Conservation (phyloP, 2,797 vertebrate species). For the Podarcis lilfordi region DNA sequence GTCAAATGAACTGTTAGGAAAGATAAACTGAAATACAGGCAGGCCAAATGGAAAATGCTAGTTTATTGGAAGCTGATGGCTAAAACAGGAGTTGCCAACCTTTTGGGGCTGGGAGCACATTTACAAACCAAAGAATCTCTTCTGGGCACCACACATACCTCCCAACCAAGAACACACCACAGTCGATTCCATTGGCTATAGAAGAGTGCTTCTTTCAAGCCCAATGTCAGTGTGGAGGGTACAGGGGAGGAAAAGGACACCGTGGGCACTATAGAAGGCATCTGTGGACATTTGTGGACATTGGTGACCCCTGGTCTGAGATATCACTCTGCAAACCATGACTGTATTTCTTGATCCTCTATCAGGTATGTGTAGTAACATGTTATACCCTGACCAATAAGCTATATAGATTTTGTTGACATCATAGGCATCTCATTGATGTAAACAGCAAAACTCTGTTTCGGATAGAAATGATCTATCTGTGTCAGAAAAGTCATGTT, state of each 20-base stretch:
- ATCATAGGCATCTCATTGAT: background rate
- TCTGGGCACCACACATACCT: too few species aligned
- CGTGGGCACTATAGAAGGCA: too few species aligned
- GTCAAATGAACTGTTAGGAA: slow-evolving; percentile 27
- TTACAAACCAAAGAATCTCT: too few species aligned
- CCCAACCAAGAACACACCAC: too few species aligned
- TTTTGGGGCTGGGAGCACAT: too few species aligned
- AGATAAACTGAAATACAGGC: slow-evolving; percentile 18
- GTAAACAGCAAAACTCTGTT: background rate
- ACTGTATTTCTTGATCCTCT: background rate
- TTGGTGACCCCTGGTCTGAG: background rate
- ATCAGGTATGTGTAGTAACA: background rate
- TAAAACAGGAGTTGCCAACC: too few species aligned
- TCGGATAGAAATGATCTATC: background rate
- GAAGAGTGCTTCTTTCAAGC: too few species aligned
- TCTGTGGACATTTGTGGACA: too few species aligned
- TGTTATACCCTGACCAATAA: background rate
- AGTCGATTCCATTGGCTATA: too few species aligned
- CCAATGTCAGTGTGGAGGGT: too few species aligned
- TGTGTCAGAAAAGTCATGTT: background rate
- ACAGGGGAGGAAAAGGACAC: too few species aligned
- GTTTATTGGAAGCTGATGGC: background rate
- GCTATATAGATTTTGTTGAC: background rate
- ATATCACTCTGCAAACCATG: background rate
- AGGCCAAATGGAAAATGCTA: background rate